A percentile compares a stretch with the other conserved stretches of the same genome.
Conservation (phyloP, 2,113 vertebrate genomes). For the human region DNA sequence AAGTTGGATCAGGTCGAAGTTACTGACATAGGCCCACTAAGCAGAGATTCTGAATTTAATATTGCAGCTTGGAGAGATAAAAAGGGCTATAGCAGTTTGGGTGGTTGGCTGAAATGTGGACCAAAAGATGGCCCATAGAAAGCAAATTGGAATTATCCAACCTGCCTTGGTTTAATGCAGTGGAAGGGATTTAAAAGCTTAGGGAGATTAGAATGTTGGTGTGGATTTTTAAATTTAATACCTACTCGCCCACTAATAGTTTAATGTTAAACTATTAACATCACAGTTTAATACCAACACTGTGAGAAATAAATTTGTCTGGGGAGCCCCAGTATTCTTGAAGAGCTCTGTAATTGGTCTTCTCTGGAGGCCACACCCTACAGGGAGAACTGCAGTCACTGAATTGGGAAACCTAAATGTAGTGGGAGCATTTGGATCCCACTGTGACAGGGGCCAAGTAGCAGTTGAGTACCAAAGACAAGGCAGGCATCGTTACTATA, state of each 20-base stretch:
- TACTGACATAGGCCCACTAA: not conserved
- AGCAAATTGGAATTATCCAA: not conserved
- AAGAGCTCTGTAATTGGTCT: not conserved
- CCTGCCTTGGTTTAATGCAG: not conserved
- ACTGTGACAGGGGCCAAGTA: not conserved
- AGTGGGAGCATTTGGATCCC: no score
- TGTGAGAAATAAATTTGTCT: not conserved
- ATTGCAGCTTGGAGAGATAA: not conserved
- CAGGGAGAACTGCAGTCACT: not conserved
- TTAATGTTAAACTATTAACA: no score
- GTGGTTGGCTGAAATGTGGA: not conserved
- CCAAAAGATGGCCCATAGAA: not conserved
- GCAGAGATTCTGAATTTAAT: not conserved
- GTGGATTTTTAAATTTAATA: not conserved
- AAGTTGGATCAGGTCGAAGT: not conserved
- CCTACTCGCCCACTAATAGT: no score
- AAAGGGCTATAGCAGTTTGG: not conserved
- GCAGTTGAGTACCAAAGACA: not conserved
- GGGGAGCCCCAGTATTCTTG: not conserved
- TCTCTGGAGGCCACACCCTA: not conserved
- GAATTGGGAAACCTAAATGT: not conserved
- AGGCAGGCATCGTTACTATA: not conserved
- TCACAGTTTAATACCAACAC: not conserved
- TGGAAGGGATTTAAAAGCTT: not conserved
- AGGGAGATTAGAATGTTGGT: not conserved